A percentile compares a stretch with the other conserved stretches of the same genome.
These are phyloP conservation scores for Harlomillsia oculata DNA, from an alignment of 1,140 invertebrate genomes.

Conservation along the genomic window DNA sequence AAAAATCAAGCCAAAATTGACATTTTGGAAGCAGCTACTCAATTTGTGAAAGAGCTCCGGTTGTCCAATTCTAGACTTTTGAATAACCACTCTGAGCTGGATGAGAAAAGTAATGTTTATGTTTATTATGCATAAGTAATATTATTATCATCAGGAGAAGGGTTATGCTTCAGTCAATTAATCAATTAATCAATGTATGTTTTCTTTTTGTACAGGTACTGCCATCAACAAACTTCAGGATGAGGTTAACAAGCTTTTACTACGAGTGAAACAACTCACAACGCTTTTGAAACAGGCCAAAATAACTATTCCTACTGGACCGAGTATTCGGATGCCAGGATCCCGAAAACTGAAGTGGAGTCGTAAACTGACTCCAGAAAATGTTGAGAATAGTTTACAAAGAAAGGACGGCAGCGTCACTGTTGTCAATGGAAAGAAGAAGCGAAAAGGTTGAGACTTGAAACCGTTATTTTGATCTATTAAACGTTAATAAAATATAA, in stretches of 20 bases:
- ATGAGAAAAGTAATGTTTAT: constrained; percentile 28
- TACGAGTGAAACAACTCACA: constrained; percentile 43
- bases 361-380: constrained; percentile 14
- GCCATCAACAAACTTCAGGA: constrained; percentile 44
- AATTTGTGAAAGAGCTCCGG: constrained; percentile 34
- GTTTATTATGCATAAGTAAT: too few species aligned
- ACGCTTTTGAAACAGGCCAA: constrained; percentile 42
- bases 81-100: constrained; percentile 22
- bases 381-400: constrained; percentile 4
- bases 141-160: too few species aligned
- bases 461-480: not conserved
- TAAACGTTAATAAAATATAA: not conserved
- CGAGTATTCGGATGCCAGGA: constrained; percentile 18
- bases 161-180: too few species aligned
- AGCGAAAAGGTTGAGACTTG: not conserved
- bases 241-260: constrained; percentile 41
- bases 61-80: constrained; percentile 31
- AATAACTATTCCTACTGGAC: constrained; percentile 40
- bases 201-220: constrained; percentile 27
- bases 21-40: constrained; percentile 21
- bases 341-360: constrained; percentile 28
- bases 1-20: constrained; percentile 41
- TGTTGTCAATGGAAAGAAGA: not conserved
- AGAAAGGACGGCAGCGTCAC: not conserved
- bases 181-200: not conserved